These are phyloP conservation scores for Triplophysa dalaica DNA, from an alignment of 2,113 vertebrate genomes.

Conservation along the genomic window DNA sequence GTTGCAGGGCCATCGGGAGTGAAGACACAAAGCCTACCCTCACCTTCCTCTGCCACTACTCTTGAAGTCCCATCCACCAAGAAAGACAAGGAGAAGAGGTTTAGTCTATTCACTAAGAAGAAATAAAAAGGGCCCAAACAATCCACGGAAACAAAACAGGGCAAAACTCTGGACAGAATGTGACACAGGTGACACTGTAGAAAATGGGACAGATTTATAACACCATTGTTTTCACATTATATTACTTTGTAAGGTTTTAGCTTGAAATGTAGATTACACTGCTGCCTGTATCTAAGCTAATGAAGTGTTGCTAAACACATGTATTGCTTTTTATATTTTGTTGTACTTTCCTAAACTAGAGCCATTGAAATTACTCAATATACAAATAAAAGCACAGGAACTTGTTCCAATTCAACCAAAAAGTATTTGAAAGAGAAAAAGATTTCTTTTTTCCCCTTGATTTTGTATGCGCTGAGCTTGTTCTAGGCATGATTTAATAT, in stretches of 20 bases:
- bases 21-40: slow-evolving; percentile 83
- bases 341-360: slow-evolving; percentile 4
- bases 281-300: slow-evolving; percentile 71
- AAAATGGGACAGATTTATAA: slow-evolving; percentile 66
- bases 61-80: slow-evolving; percentile 71
- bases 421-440: slow-evolving; percentile 60
- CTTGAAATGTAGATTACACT: slow-evolving; percentile 60
- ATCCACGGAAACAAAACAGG: slow-evolving; percentile 7
- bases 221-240: slow-evolving; percentile 60
- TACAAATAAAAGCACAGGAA: slow-evolving; percentile 71
- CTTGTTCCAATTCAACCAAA: slow-evolving; percentile 75
- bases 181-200: slow-evolving; percentile 46
- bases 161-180: neutral
- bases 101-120: slow-evolving; percentile 89
- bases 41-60: slow-evolving; percentile 68
- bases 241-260: slow-evolving; percentile 66
- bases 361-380: slow-evolving; percentile 62
- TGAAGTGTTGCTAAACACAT: slow-evolving; percentile 59
- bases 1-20: slow-evolving; percentile 76
- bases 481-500: slow-evolving; percentile 64
- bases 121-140: slow-evolving; percentile 73
- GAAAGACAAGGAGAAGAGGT: slow-evolving; percentile 89
- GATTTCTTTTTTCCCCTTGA: slow-evolving; percentile 48
- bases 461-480: slow-evolving; percentile 43
- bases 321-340: slow-evolving; percentile 51